Base-by-base conservation (phyloP, 2,113 vertebrate species). In the Rhinoderma darwinii region DNA sequence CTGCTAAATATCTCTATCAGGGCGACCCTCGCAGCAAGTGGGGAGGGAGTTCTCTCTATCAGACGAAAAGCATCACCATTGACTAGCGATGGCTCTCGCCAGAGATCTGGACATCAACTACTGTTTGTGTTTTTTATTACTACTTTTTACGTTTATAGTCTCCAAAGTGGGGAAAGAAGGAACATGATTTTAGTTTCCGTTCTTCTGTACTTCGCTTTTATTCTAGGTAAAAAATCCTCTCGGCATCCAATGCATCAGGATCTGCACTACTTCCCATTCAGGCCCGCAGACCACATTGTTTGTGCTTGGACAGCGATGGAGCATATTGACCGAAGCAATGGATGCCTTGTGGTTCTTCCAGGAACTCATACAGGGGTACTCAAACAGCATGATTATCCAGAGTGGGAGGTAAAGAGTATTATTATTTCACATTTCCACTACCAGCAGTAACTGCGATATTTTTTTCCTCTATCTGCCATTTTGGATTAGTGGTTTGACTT, bases 201-300 rank as follows among this genome's bases (percentile, higher is more conserved):
- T 20, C 8, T 61, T 63, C 56, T 63, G 54, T 41, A 54, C 17
- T 32, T 78, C 12, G 18, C 22, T 27, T 63, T 82, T 32, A 43
- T 43, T 89, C 78, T 90, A 99, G 98, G 97, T 32, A 94, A 93
- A 85, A 98, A 96, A 95, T 97, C 96, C 0, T 98, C 97, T 37
- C 96, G 97, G 1, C 97, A 99, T 86, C 97, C 98, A 20, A 92
- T 99, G 95, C 98, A 99, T 66, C 98, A 99, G 93, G 98, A 99
- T 88, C 93, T 97, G 90, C 96, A 99, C 88, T 99, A 97, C 80
- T 99, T 99, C 91, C 95, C 97, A 0, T 97, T 98, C 92, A 93
- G 97, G 1, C 98, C 98, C 0, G 92, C 92, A 0, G 89, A 95
- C 25, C 89, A 9, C 70, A 96, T 99, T 0, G 96, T 99, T 68